phyloP scores from a whole-genome alignment of 2,888 invertebrate species.

The Muschampia plurimacula region DNA sequence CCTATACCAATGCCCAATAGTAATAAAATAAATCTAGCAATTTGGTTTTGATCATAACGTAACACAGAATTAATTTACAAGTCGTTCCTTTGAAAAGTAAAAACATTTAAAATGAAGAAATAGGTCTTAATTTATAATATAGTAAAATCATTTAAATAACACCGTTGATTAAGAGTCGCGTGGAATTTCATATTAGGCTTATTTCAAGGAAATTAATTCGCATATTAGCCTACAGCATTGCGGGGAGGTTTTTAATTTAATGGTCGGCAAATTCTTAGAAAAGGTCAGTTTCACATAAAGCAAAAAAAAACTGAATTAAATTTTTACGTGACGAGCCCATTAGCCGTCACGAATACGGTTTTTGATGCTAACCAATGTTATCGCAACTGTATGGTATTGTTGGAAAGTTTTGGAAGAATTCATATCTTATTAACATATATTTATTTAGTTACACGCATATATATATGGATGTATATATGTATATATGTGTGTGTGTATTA shows the following conservation, averaged over 20 bases:
- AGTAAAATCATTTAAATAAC: slow-evolving; percentile 14
- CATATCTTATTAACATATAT: too few species aligned
- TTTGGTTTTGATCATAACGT: background rate
- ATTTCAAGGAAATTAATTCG: slow-evolving; percentile 26
- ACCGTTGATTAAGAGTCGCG: slow-evolving; percentile 10
- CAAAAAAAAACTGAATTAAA: background rate
- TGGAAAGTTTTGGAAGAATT: background rate
- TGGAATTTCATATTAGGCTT: slow-evolving; percentile 18
- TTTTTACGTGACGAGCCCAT: slow-evolving; percentile 6
- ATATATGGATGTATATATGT: too few species aligned
- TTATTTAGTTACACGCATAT: too few species aligned
- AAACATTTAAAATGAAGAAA: slow-evolving; percentile 1
- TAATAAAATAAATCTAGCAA: too few species aligned
- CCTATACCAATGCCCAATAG: too few species aligned
- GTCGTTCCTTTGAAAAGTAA: background rate
- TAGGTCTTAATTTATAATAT: background rate
- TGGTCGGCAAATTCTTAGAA: slow-evolving; percentile 12
- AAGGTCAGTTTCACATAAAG: slow-evolving; percentile 19
- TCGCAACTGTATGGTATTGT: background rate
- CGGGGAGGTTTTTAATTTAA: slow-evolving; percentile 20
- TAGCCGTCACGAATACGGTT: background rate
- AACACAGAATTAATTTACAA: background rate
- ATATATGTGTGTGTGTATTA: too few species aligned
- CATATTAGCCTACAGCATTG: slow-evolving; percentile 13
- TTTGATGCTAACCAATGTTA: background rate